phyloP scores from a whole-genome alignment of 2,113 vertebrate genomes.

The Pyrgilauda ruficollis region DNA sequence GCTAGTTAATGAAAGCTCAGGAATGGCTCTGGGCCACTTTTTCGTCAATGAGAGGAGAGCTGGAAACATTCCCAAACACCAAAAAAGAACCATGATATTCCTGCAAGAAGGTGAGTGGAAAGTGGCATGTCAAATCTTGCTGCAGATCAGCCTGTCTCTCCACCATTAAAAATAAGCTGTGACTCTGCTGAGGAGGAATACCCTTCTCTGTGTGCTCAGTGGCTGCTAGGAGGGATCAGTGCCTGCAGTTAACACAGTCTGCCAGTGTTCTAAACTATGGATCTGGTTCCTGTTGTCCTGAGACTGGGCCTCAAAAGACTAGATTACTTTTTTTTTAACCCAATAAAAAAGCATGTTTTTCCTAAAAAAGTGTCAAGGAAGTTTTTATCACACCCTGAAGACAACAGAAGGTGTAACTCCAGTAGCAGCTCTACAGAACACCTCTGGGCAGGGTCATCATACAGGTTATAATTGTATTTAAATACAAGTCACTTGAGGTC shows the following conservation, averaged over 20 bases:
- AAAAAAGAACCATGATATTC: neutral
- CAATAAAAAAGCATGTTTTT: neutral
- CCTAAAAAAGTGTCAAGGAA: neutral
- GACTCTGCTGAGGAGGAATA: neutral
- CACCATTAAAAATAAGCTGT: neutral
- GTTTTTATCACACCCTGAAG: neutral
- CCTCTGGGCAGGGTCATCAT: neutral
- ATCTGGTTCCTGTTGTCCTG: neutral
- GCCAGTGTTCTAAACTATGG: accelerated
- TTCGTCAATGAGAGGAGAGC: neutral
- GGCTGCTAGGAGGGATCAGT: neutral
- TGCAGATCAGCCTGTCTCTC: neutral
- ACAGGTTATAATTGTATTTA: neutral
- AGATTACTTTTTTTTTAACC: neutral
- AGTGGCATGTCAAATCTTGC: neutral
- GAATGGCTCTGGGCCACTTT: neutral
- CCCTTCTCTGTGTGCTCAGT: neutral
- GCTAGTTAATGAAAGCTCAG: neutral
- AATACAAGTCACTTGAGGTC: neutral
- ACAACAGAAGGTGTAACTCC: neutral
- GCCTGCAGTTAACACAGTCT: neutral
- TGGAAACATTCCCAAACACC: neutral
- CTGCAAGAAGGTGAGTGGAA: neutral
- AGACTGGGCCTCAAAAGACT: neutral
- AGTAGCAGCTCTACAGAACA: neutral